Conservation (phyloP, 2,797 vertebrate genomes). For the Phalloptychus januarius region DNA sequence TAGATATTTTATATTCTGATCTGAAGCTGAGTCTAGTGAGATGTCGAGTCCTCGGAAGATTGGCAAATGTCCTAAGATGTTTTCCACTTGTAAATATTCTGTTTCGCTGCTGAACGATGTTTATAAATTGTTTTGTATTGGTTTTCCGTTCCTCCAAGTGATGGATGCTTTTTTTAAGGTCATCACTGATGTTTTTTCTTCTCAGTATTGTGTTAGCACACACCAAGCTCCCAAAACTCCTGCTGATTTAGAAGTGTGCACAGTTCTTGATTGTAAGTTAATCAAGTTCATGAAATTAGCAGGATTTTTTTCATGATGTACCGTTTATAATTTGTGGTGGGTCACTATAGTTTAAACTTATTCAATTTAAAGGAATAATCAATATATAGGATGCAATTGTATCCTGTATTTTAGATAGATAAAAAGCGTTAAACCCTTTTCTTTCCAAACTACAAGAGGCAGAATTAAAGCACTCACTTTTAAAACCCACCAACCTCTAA, state of each 20-base stretch:
- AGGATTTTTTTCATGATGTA: not conserved
- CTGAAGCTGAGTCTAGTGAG: not conserved
- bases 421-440: not conserved
- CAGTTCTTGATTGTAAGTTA: not conserved
- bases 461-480: not conserved
- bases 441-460: not conserved
- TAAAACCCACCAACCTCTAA: not conserved
- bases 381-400: not conserved
- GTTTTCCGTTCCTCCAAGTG: not conserved
- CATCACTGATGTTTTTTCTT: not conserved
- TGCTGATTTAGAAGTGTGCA: not conserved
- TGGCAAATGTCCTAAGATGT: not conserved
- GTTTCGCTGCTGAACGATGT: too few relatives aligned
- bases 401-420: not conserved
- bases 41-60: not conserved
- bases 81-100: not conserved
- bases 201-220: not conserved
- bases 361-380: not conserved
- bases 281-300: not conserved
- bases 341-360: not conserved
- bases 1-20: not conserved
- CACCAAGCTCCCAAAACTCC: not conserved
- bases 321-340: not conserved
- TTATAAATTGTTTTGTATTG: not conserved
- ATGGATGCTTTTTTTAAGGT: not conserved